Evolutionary conservation across 2,797 vertebrate species (phyloP).

Genomic region (Myotis daubentonii): DNA sequence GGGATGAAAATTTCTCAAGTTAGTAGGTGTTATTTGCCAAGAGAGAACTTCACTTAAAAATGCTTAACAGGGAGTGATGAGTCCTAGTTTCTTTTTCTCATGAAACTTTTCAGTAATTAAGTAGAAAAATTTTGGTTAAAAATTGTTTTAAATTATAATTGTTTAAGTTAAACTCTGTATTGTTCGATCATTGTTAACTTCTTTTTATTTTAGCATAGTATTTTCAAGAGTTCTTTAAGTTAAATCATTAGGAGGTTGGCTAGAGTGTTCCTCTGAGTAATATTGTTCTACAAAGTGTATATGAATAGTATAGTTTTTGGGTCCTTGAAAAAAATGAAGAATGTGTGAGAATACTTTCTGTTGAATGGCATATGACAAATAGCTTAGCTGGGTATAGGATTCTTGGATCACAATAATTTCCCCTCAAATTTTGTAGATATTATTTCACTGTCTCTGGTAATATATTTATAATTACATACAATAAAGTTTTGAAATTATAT

Average conservation of each 20-base stretch:
- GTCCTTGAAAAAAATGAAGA: neutral
- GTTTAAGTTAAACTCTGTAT: neutral
- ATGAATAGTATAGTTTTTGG: neutral
- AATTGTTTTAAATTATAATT: neutral
- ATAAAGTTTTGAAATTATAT: neutral
- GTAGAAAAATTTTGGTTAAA: neutral
- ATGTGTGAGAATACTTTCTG: neutral
- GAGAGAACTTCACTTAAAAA: constrained; percentile 28
- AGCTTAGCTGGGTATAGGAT: neutral
- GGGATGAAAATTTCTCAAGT: constrained; percentile 55
- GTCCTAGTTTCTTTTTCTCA: constrained; percentile 49
- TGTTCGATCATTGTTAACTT: neutral
- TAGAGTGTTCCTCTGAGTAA: neutral
- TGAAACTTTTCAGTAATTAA: constrained; percentile 13
- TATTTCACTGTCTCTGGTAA: neutral
- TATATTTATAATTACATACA: neutral
- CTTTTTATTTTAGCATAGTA: neutral
- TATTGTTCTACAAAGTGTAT: neutral
- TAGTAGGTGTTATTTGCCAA: constrained; percentile 52
- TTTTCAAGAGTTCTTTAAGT: neutral
- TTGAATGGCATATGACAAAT: neutral
- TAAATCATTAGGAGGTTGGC: constrained; percentile 12
- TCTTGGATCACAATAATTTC: neutral
- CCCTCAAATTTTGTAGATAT: neutral
- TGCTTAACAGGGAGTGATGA: neutral